Evolutionary conservation across 2,797 vertebrate genomes (phyloP), one percentile per base, ranked within the genome.

Genomic region (Caiman crocodilus): DNA sequence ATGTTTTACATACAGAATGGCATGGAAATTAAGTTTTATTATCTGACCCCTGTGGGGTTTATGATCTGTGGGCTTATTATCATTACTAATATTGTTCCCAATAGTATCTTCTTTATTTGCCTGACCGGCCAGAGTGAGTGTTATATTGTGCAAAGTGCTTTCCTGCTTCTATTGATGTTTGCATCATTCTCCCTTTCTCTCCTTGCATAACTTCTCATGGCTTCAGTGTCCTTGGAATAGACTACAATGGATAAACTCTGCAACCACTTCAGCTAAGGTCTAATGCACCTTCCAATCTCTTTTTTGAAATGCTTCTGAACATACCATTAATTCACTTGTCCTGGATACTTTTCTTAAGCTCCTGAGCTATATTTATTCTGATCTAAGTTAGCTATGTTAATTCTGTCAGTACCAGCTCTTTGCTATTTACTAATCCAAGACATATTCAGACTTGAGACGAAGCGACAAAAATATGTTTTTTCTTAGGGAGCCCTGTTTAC

Each of bases 191-290:
- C 32, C 76, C 56, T 87, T 78, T 78, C 90, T 64, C 74, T 56
- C 61, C 55, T 71, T 65, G 88, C 91, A 93, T 95, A 94, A 97
- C 93, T 97, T 89, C 78, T 74, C 60, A 21, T 78, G 78, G 82
- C 73, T 94, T 91, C 88, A 82, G 63, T 84, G 94, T 85, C 78
- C 73, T 91, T 89, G 58, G 80, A 80, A 84, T 57, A 93, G 84
- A 82, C 90, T 89, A 50, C 92, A 88, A 95, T 91, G 80, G 90
- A 96, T 96, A 96, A 97, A 94, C 58, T 84, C 79, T 94, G 89
- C 86, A 94, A 61, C 91, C 91, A 87, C 14, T 94, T 90, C 80
- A 93, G 67, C 65, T 82, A 76, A 82, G 69, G 35, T 89, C 76
- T 88, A 90, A 92, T 90, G 83, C 59, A 89, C 85, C 61, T 92